phyloP scores from a whole-genome alignment of 1,140 invertebrate genomes.

The Homarus americanus region DNA sequence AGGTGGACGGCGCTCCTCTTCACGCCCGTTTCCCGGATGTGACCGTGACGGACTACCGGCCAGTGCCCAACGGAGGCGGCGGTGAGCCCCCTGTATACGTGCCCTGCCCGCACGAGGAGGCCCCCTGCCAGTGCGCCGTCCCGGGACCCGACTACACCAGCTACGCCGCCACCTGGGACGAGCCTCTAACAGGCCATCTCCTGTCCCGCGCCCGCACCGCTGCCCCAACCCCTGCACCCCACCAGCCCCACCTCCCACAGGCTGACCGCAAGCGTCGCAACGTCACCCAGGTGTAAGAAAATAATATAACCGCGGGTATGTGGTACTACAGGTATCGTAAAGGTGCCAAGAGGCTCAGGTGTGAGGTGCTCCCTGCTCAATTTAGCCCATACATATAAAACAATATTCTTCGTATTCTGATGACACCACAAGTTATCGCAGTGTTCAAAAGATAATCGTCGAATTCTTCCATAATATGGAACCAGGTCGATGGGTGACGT shows the following conservation, averaged over 20 bases:
- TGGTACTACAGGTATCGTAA: not conserved
- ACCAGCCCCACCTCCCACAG: constrained; percentile 55
- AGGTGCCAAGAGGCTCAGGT: constrained; percentile 35
- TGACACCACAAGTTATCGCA: not conserved
- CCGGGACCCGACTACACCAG: constrained; percentile 72
- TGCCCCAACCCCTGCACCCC: constrained; percentile 32
- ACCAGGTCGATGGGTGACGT: not conserved
- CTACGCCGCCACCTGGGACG: constrained; percentile 73
- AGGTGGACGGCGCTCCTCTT: constrained; percentile 61
- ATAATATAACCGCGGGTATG: too few relatives aligned
- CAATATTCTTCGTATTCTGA: constrained; percentile 5
- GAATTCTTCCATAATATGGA: not conserved
- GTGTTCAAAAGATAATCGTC: not conserved
- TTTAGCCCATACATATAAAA: constrained; percentile 16
- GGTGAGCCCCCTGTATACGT: constrained; percentile 57
- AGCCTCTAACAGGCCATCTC: constrained; percentile 74
- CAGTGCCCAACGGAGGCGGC: constrained; percentile 36
- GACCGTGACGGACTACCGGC: constrained; percentile 73
- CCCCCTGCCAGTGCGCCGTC: constrained; percentile 58
- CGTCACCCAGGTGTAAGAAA: constrained; percentile 72
- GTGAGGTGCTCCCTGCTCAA: constrained; percentile 68
- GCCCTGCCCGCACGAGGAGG: constrained; percentile 65
- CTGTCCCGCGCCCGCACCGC: constrained; percentile 67
- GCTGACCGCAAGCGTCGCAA: constrained; percentile 74
- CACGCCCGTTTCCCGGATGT: constrained; percentile 72